Base-by-base conservation (phyloP, 2,113 vertebrate species). In the Syrrhaptes paradoxus region DNA sequence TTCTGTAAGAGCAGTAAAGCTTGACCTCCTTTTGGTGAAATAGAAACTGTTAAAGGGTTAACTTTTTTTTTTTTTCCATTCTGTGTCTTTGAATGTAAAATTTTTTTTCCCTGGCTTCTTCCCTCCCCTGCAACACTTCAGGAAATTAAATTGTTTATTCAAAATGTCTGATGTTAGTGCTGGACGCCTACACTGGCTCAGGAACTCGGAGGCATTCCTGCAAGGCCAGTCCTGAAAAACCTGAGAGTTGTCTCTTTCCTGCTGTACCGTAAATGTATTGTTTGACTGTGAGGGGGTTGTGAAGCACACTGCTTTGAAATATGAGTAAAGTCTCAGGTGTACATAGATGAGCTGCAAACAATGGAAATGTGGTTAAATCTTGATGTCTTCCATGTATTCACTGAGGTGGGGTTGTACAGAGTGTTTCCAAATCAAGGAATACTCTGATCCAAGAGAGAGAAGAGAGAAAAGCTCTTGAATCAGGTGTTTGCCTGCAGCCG, bases 101-200 rank as follows among this genome's bases (percentile, higher is more conserved):
- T 10, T n/a, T 86, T 36, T 36, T 75, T 87, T 38, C 17, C 43
- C 32, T 85, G 22, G 3, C 26, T 48, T 63, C 68, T 68, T 52
- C 29, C 15, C 34, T 84, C 3, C 10, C 38, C 10, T 81, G 25
- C 11, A 67, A 48, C 18, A 25, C 10, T 46, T 82, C 62, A 76
- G 79, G 89, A 94, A 92, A 92, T 93, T 31, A 71, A 93, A 75
- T 57, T 89, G 36, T 87, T 84, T 92, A 29, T 82, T 87, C 75
- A 32, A 31, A 89, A 66, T 72, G 22, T 41, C 22, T 76, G 14
- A 49, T 91, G 36, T 82, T 2, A 0, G 9, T 80, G 17, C 59
- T 70, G 73, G 55, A 71, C 2, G 7, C 36, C 49, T 86, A 14
- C 28, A 12, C 25, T 28, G 57, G 66, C 45, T 32, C 51, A 67